Base-by-base conservation (phyloP, 1,140 invertebrate species). In the Ceratoteleas bidentatus region DNA sequence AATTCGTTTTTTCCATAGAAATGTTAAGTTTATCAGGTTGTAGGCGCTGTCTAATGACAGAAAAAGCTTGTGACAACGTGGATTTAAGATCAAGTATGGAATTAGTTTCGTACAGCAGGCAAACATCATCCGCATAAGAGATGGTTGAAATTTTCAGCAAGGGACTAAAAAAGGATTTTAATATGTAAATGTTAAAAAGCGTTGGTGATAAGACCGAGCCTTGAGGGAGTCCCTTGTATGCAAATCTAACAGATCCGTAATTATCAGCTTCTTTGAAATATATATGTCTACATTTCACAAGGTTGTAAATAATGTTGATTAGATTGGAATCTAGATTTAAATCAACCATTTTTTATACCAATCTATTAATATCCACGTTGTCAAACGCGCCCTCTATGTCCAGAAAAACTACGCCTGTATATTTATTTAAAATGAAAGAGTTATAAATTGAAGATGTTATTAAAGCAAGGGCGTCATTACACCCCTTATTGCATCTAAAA, bases 361-460 rank as follows among this genome's bases (percentile, higher is more conserved):
- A 38, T 0, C 64, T 75, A 3, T 36, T 11, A 3, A 60, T 43
- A 10, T 64, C 16, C 0, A 75, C 65, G 8, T 64, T 69, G 13
- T 75, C 65, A n/a, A 64, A 75, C 0, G 78, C 78, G 13, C n/a
- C 52, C 50, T 80, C 56, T 2, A 80, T 68, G 38, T 80, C 68
- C 0, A 73, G 3, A 0, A 70, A 64, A 5, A 79, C 2, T 5
- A 56, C 62, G 4, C 15, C 54, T 8, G 16, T 68, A 8, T 69
- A 15, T 14, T 3, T 6, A n/a, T 11, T 13, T 2, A 3, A 2
- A 14, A 14, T 14, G 13, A 49, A 6, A 3, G 1, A 2, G 3
- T 49, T 49, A 49, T 49, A 49, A n/a, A 49, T n/a, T n/a, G 3
- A 5, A 2, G 49, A 52, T 2, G 49, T 24, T 24, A 52, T 6